phyloP scores from a whole-genome alignment of 1,140 invertebrate species.

The Drosophila cardini region DNA sequence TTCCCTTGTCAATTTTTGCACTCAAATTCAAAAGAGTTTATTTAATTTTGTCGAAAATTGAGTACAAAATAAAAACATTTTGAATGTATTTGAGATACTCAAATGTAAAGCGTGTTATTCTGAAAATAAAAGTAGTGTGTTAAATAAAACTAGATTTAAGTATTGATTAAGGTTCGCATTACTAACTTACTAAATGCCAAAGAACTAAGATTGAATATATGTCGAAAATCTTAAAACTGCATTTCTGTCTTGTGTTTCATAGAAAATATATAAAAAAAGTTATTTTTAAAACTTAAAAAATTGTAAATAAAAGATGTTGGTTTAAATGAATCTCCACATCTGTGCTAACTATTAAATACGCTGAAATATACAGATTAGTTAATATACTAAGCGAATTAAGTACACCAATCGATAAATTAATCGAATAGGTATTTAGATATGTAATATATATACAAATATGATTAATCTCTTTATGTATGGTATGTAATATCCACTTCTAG shows the following conservation, averaged over 20 bases:
- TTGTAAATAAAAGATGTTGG: neutral
- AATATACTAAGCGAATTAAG: neutral
- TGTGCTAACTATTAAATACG: slow-evolving; percentile 35
- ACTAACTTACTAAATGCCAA: slow-evolving; percentile 18
- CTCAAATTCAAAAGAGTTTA: slow-evolving; percentile 26
- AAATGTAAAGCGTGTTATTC: slow-evolving; percentile 71
- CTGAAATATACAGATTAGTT: slow-evolving; percentile 1
- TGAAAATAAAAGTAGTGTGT: slow-evolving; percentile 59
- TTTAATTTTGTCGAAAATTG: slow-evolving; percentile 23
- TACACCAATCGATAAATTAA: neutral
- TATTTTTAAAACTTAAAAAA: neutral
- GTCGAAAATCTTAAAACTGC: neutral
- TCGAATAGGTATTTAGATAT: neutral
- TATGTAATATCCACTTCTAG: slow-evolving; percentile 43
- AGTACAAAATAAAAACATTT: slow-evolving; percentile 34
- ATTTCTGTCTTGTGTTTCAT: slow-evolving; percentile 12
- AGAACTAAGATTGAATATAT: slow-evolving; percentile 3
- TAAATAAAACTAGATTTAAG: slow-evolving; percentile 1
- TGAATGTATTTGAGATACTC: slow-evolving; percentile 47
- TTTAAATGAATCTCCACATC: slow-evolving; percentile 25
- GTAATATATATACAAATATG: slow-evolving; percentile 1
- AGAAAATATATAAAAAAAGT: neutral
- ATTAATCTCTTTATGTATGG: slow-evolving; percentile 14
- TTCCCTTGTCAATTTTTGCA: slow-evolving; percentile 60
- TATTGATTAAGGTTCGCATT: neutral